phyloP scores from a whole-genome alignment of 2,888 invertebrate species.

The Ferrisia virgata region DNA sequence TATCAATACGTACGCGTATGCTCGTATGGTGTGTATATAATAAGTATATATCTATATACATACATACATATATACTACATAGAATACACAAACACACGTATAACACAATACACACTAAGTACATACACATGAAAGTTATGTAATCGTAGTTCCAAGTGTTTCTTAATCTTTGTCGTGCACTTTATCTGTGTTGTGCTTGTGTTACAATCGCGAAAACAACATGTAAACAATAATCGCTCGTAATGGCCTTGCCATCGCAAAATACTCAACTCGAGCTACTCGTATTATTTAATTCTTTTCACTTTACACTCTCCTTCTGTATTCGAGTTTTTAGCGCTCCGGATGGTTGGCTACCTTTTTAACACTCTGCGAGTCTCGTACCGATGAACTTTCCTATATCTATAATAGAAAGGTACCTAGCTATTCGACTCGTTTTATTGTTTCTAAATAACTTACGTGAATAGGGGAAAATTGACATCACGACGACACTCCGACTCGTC shows the following conservation, averaged over 20 bases:
- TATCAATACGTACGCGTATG: no score
- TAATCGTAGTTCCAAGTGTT: constrained; percentile 21
- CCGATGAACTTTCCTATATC: no score
- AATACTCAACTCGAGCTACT: constrained; percentile 10
- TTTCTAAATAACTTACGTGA: no score
- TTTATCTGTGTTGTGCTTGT: constrained; percentile 31
- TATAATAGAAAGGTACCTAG: no score
- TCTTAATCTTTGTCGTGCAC: constrained; percentile 27
- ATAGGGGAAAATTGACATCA: no score
- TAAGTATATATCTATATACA: no score
- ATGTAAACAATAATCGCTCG: constrained; percentile 25
- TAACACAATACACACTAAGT: background rate
- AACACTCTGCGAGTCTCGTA: no score
- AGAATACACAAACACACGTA: background rate
- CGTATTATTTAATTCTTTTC: background rate
- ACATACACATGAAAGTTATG: background rate
- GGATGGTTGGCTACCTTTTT: no score
- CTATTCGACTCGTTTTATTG: no score
- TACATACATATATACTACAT: no score
- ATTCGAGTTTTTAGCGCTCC: background rate
- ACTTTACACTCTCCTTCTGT: background rate
- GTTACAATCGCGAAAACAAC: constrained; percentile 29
- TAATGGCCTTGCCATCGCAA: constrained; percentile 29
- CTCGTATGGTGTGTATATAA: no score
- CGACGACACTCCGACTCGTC: background rate